Conservation (phyloP, 2,888 invertebrate genomes). For the Raillietiella orientalis region DNA sequence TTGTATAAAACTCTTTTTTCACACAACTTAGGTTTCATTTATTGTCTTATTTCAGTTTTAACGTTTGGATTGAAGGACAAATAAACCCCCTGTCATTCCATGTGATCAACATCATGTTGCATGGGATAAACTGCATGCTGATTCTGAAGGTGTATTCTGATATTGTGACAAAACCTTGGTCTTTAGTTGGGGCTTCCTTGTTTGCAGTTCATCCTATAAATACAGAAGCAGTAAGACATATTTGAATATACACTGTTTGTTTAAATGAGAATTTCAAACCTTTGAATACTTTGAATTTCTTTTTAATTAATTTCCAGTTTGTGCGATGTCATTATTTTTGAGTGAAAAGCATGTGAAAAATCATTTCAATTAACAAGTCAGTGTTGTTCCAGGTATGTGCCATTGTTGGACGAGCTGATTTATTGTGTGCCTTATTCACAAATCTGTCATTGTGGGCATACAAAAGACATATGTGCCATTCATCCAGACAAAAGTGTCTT, state of each 20-base stretch:
- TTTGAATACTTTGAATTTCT: slow-evolving; percentile 3
- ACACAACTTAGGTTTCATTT: slow-evolving; percentile 1
- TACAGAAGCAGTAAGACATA: slow-evolving; percentile 38
- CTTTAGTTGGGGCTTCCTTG: slow-evolving; percentile 30
- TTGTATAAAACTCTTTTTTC: neutral
- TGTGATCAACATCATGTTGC: slow-evolving; percentile 35
- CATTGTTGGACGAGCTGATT: slow-evolving; percentile 68
- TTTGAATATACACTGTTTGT: slow-evolving; percentile 1
- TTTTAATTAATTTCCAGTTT: slow-evolving; percentile 1
- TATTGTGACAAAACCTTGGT: slow-evolving; percentile 14
- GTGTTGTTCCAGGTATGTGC: slow-evolving; percentile 36
- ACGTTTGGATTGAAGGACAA: slow-evolving; percentile 24
- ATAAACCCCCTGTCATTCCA: slow-evolving; percentile 25
- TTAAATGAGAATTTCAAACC: slow-evolving; percentile 1
- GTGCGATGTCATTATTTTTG: slow-evolving; percentile 1
- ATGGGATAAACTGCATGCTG: slow-evolving; percentile 23
- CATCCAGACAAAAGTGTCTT: too few relatives aligned
- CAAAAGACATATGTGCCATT: slow-evolving; percentile 14
- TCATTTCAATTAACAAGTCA: too few relatives aligned
- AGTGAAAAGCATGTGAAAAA: too few relatives aligned
- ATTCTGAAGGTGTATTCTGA: slow-evolving; percentile 18
- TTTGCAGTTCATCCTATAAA: slow-evolving; percentile 82
- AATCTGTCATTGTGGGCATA: slow-evolving; percentile 32
- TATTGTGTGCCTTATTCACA: slow-evolving; percentile 45
- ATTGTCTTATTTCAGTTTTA: slow-evolving; percentile 11